A percentile compares a stretch with the other conserved stretches of the same genome.
Conservation (phyloP, 2,113 vertebrate genomes). For the Trachemys scripta region DNA sequence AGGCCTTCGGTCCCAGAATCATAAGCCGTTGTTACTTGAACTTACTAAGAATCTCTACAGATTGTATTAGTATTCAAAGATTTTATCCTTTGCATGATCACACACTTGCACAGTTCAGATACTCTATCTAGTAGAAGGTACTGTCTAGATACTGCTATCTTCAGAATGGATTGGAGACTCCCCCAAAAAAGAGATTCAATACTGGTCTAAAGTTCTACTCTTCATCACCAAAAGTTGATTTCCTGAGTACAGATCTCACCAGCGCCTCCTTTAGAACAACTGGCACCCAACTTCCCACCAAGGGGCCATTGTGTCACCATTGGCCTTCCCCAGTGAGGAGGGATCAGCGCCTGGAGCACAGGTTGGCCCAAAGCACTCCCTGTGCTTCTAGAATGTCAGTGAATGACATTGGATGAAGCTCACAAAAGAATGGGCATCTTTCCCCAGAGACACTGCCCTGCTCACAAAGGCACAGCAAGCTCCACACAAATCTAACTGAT, state of each 20-base stretch:
- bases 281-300: background rate
- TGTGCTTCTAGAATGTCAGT: background rate
- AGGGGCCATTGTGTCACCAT: background rate
- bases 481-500: constrained; percentile 35
- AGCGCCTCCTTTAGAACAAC: background rate
- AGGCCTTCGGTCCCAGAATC: background rate
- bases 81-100: background rate
- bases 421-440: constrained; percentile 22
- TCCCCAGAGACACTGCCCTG: background rate
- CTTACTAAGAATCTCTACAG: background rate
- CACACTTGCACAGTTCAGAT: background rate
- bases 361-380: background rate
- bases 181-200: background rate
- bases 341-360: background rate
- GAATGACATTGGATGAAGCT: background rate
- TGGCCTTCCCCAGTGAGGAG: background rate
- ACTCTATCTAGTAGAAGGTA: background rate
- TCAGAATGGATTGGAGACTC: background rate
- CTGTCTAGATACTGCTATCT: accelerated
- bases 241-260: background rate
- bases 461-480: background rate
- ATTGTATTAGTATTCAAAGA: background rate
- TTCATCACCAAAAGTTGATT: background rate
- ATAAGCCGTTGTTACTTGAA: background rate
- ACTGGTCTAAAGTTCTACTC: background rate